Evolutionary conservation across 2,797 vertebrate species (phyloP), one percentile per base, ranked within the genome.

Genomic region (Gymnothorax reevesii): DNA sequence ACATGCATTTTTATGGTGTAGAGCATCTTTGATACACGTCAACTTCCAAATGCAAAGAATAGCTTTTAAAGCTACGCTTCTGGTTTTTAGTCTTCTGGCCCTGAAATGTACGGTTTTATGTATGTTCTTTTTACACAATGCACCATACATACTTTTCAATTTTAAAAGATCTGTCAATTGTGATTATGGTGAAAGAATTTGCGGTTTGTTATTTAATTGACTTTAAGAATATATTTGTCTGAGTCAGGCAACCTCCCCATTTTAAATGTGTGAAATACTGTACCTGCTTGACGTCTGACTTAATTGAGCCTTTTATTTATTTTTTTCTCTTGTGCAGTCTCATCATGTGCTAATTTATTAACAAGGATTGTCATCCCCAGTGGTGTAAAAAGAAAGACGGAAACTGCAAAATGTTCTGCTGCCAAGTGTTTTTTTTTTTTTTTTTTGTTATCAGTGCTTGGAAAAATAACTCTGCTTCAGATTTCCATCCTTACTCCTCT

Each of bases 21-120:
- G 12, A 62, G 15, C 20, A 13, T 62, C 60, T 17, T 62, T 20
- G 60, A 62, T 20, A 62, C 60, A 62, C 59, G 69, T 87, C 90
- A 49, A 93, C 42, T 57, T 27, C 59, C 57, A 52, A 52, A 66
- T 20, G 33, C 71, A 87, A 89, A 92, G 87, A 90, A 86, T 91
- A 90, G 89, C 89, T 93, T 91, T 93, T 90, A 91, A 93, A 90
- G 85, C 93, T 93, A 89, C 87, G 86, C 87, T 94, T 90, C 89
- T 92, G 89, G 91, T 89, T 93, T 93, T 93, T 93, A 94, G 91
- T 94, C 93, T 94, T 93, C 91, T 89, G 88, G 92, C 88, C 83
- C 91, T 92, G 92, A 94, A 91, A 91, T 92, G 89, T 92, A 92
- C 91, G 93, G 92, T 93, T 33, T 10, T 87, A 59, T 75, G 66